A percentile compares a stretch with the other conserved stretches of the same genome.
Evolutionary conservation across 2,113 vertebrate genomes (phyloP).

Genomic region (Sminthopsis crassicaudata): DNA sequence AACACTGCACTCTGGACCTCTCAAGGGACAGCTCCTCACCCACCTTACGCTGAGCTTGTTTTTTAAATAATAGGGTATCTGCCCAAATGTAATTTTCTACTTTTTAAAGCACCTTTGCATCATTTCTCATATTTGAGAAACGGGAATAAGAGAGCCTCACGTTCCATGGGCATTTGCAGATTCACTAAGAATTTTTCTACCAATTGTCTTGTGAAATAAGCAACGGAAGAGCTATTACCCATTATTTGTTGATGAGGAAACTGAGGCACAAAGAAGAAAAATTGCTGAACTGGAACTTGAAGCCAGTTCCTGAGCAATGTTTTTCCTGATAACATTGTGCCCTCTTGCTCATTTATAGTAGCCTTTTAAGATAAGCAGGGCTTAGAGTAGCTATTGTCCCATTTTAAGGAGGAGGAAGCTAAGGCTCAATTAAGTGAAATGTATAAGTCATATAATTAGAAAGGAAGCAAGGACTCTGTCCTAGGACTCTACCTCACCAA

Average conservation of each 20-base stretch:
- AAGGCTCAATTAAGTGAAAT: conserved; percentile 42
- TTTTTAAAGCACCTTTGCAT: not conserved
- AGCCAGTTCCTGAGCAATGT: not conserved
- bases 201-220: not conserved
- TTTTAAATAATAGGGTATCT: not conserved
- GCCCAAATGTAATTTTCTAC: not conserved
- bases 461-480: not conserved
- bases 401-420: not conserved
- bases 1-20: not conserved
- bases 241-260: not conserved
- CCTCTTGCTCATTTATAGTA: not conserved
- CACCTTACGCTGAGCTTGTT: not conserved
- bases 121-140: not conserved
- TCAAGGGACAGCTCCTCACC: not conserved
- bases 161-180: not conserved
- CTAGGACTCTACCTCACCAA: conserved; percentile 16
- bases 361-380: not conserved
- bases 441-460: conserved; percentile 45
- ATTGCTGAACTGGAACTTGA: not conserved
- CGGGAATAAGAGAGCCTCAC: not conserved
- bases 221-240: not conserved
- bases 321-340: not conserved
- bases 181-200: not conserved
- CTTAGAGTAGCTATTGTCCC: not conserved
- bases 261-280: not conserved